These are phyloP conservation scores for Gryllus longicercus DNA, from an alignment of 2,888 invertebrate genomes.

Conservation along the genomic window DNA sequence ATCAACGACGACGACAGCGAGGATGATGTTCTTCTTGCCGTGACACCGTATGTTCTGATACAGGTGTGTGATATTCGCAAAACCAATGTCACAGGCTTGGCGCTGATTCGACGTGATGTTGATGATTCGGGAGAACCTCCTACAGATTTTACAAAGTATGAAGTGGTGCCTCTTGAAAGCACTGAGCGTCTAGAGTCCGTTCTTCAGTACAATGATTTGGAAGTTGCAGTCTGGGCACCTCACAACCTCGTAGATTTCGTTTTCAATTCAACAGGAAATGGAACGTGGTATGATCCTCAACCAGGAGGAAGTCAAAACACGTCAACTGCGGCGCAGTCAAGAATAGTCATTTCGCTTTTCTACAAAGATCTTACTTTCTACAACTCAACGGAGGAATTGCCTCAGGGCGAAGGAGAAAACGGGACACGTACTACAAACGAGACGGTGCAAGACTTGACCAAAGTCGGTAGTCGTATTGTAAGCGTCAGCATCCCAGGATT, in stretches of 20 bases:
- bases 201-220: not conserved
- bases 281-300: not conserved
- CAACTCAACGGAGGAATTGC: not conserved
- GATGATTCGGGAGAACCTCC: not conserved
- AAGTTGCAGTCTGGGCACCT: not conserved
- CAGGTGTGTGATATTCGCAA: not conserved
- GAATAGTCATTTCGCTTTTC: not conserved
- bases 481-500: slow-evolving; percentile 21
- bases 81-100: not conserved
- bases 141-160: not conserved
- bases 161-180: not conserved
- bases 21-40: not conserved
- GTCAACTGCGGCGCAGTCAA: not conserved
- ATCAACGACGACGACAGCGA: not conserved
- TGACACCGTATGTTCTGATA: not conserved
- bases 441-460: not conserved
- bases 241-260: not conserved
- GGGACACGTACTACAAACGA: not conserved
- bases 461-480: slow-evolving; percentile 27
- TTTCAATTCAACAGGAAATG: not conserved
- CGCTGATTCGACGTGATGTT: not conserved
- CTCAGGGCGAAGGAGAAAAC: not conserved
- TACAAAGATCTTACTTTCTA: not conserved
- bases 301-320: not conserved
- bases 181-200: not conserved